Evolutionary conservation across 2,888 invertebrate species (phyloP).

Genomic region (Auanema freiburgensis): DNA sequence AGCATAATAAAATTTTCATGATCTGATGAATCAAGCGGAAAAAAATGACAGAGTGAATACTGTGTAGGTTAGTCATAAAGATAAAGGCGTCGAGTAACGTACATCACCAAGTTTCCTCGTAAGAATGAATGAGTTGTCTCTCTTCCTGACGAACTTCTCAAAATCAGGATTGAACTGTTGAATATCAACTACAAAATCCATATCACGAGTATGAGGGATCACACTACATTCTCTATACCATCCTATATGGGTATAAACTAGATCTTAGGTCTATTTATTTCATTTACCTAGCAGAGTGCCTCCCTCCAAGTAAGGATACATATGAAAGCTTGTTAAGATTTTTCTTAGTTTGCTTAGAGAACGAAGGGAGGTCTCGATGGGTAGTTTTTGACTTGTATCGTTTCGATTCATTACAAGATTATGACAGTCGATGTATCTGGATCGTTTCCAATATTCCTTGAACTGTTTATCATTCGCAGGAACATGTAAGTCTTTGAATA

Average conservation of each 20-base stretch:
- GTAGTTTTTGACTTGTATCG: neutral
- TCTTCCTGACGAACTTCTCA: conserved; percentile 1
- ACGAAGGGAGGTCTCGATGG: conserved; percentile 8
- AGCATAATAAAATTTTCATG: no score
- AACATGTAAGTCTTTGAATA: neutral
- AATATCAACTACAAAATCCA: conserved; percentile 24
- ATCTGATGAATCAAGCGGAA: no score
- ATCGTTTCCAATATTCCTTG: conserved; percentile 18
- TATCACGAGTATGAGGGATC: conserved; percentile 28
- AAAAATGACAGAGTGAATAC: no score
- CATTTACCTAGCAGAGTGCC: conserved; percentile 23
- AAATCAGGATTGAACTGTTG: conserved; percentile 24
- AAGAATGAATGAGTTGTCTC: conserved; percentile 12
- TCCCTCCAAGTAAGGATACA: conserved; percentile 25
- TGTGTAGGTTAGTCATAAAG: no score
- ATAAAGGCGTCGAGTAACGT: neutral
- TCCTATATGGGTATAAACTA: no score
- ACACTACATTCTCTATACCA: conserved; percentile 32
- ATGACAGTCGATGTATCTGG: conserved; percentile 4
- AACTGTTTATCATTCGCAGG: neutral
- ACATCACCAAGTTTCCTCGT: conserved; percentile 24
- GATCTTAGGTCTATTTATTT: neutral
- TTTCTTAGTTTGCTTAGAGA: conserved; percentile 19
- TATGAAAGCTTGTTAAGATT: conserved; percentile 16
- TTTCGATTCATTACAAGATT: conserved; percentile 11